A percentile compares a stretch with the other conserved stretches of the same genome.
phyloP scores from a whole-genome alignment of 92 coral and sea anemone genomes.

The Epizoanthus ramosus region DNA sequence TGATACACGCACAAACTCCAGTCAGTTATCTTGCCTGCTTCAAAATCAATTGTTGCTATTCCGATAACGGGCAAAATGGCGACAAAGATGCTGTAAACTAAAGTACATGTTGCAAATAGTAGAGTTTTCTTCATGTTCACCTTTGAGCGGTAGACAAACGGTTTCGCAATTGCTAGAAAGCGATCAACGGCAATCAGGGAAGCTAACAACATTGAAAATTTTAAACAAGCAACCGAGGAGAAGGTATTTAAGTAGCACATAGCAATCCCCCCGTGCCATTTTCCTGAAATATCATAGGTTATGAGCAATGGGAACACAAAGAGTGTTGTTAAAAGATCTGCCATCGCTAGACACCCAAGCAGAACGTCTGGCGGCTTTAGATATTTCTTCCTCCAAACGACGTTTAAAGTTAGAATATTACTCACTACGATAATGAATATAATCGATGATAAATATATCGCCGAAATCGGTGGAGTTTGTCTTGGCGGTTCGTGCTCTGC shows the following conservation, averaged over 20 bases:
- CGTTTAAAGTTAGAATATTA: slow-evolving; percentile 51
- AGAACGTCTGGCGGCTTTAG: slow-evolving; percentile 65
- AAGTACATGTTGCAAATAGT: slow-evolving; percentile 30
- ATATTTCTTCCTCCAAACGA: slow-evolving; percentile 60
- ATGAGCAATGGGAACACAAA: slow-evolving; percentile 54
- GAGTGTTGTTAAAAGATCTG: slow-evolving; percentile 59
- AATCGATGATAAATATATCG: slow-evolving; percentile 59
- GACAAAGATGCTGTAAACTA: slow-evolving; percentile 47
- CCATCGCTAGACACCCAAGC: slow-evolving; percentile 51
- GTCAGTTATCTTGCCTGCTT: not conserved
- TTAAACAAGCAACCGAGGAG: slow-evolving; percentile 49
- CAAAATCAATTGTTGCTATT: slow-evolving; percentile 18
- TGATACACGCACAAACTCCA: slow-evolving; percentile 64
- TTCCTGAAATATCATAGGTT: slow-evolving; percentile 21
- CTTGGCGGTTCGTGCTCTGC: not conserved
- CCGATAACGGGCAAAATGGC: slow-evolving; percentile 55
- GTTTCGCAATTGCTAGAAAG: slow-evolving; percentile 65
- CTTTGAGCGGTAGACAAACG: slow-evolving; percentile 66
- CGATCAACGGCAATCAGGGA: slow-evolving; percentile 64
- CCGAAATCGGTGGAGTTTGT: slow-evolving; percentile 35
- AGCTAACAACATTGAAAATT: slow-evolving; percentile 65
- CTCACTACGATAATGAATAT: slow-evolving; percentile 50
- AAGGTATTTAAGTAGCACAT: slow-evolving; percentile 52
- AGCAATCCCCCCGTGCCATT: slow-evolving; percentile 59
- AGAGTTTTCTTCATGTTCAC: slow-evolving; percentile 50